Base-by-base conservation (phyloP, 2,888 invertebrate species). In the Troilus luridus region DNA sequence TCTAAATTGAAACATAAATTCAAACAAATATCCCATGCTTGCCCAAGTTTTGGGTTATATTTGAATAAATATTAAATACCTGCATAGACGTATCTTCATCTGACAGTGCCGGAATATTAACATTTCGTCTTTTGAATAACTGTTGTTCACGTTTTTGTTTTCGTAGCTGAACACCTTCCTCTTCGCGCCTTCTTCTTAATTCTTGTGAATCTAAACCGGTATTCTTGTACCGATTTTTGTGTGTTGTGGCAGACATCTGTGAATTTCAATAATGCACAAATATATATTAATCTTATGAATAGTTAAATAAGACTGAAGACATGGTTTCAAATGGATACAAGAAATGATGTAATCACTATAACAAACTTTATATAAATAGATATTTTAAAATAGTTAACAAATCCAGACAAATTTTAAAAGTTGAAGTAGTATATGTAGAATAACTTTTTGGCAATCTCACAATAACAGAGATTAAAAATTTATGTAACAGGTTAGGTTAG, bases 111-210 rank as follows among this genome's bases (percentile, higher is more conserved):
- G 94, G 94, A 67, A 95, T 93, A 81, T 94, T 94, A 8, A 98
- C 98, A 96, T 99, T 98, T 93, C 99, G 95, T 91, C 98, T 95
- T 95, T 99, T 99, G 92, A 97, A 98, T 67, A 99, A 95, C 94
- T 99, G 99, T 94, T 98, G 98, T 94, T 99, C 99, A 92, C 99
- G 95, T 94, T 99, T 99, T 93, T 98, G 98, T 95, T 99, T 99
- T 90, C 99, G 95, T 89, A 99, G 95, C 94, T 99, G 99, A 59
- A 99, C 97, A 58, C 99, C 99, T 94, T 99, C 99, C 93, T 99
- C 99, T 94, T 99, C 99, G 81, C 99, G 95, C 77, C 99, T 95
- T 90, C 99, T 96, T 89, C 99, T 96, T 93, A 99, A 95, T 94
- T 99, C 99, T 93, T 98, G 97, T 9, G 98, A 97, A 94, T 98